Evolutionary conservation across 2,888 invertebrate genomes (phyloP).

Genomic region (Deroplatys truncata): DNA sequence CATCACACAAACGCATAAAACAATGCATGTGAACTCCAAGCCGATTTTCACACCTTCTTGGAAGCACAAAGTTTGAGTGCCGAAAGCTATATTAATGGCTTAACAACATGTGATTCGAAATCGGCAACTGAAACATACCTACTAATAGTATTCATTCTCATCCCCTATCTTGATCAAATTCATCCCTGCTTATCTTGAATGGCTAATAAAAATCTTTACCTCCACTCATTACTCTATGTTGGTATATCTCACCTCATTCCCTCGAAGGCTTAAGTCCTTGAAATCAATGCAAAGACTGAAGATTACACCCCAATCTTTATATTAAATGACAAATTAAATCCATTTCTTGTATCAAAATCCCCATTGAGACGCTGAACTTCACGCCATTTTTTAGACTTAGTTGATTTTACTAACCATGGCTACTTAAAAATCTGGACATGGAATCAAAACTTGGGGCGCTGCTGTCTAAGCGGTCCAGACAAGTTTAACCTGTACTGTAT

Average conservation of each 20-base stretch:
- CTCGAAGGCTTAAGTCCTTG: not conserved
- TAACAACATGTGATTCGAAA: too few species aligned
- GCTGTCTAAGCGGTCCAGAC: not conserved
- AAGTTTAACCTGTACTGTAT: not conserved
- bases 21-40: not conserved
- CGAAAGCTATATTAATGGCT: not conserved
- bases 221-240: not conserved
- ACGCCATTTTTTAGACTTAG: slow-evolving; percentile 19
- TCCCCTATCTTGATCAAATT: not conserved
- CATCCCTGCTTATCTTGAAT: not conserved
- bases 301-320: not conserved
- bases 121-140: not conserved
- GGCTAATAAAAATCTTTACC: not conserved
- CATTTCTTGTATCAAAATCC: not conserved
- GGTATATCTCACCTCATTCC: not conserved
- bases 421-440: not conserved
- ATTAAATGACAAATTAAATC: not conserved
- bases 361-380: slow-evolving; percentile 15
- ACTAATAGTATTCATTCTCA: not conserved
- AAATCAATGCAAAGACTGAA: not conserved
- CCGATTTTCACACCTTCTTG: not conserved
- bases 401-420: slow-evolving; percentile 11
- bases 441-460: not conserved
- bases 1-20: not conserved
- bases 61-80: not conserved